phyloP scores from a whole-genome alignment of 2,113 vertebrate genomes.

The Anoura caudifer region DNA sequence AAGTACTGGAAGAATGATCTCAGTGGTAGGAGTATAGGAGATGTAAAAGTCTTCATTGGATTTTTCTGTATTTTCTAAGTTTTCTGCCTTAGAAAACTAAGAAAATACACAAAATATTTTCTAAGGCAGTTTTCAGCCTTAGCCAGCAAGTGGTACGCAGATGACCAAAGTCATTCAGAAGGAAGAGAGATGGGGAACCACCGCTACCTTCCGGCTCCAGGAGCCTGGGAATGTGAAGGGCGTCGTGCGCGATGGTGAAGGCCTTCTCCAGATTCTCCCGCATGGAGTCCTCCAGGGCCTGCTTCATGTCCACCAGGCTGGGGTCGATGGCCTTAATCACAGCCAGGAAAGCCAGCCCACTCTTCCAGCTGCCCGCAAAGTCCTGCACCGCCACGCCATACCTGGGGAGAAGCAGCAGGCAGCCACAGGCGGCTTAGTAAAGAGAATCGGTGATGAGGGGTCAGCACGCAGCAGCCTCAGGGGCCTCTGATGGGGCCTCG shows the following conservation, averaged over 20 bases:
- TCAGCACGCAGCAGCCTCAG: rapidly evolving
- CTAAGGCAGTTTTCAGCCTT: no score
- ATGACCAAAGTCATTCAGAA: background rate
- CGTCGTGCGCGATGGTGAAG: slow-evolving; percentile 90
- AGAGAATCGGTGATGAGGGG: rapidly evolving
- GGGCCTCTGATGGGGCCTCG: rapidly evolving
- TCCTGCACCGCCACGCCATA: slow-evolving; percentile 95
- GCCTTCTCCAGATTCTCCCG: slow-evolving; percentile 94
- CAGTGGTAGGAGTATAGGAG: background rate
- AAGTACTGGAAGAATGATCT: background rate
- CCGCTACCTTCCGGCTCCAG: slow-evolving; percentile 93
- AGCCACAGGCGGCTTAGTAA: rapidly evolving
- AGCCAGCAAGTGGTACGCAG: background rate
- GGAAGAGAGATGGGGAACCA: background rate
- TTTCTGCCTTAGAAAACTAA: no score
- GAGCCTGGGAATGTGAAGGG: slow-evolving; percentile 91
- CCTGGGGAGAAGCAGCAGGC: slow-evolving; percentile 74
- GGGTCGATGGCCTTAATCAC: slow-evolving; percentile 95
- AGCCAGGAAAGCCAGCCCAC: slow-evolving; percentile 94
- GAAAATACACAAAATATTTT: no score
- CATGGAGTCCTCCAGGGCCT: slow-evolving; percentile 86
- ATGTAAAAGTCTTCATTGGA: background rate
- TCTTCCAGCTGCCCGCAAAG: slow-evolving; percentile 95
- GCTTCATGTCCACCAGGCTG: slow-evolving; percentile 93
- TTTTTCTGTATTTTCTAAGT: background rate